Evolutionary conservation across 2,113 vertebrate species (phyloP), one percentile per base, ranked within the genome.

Genomic region (Periophthalmus modestus): DNA sequence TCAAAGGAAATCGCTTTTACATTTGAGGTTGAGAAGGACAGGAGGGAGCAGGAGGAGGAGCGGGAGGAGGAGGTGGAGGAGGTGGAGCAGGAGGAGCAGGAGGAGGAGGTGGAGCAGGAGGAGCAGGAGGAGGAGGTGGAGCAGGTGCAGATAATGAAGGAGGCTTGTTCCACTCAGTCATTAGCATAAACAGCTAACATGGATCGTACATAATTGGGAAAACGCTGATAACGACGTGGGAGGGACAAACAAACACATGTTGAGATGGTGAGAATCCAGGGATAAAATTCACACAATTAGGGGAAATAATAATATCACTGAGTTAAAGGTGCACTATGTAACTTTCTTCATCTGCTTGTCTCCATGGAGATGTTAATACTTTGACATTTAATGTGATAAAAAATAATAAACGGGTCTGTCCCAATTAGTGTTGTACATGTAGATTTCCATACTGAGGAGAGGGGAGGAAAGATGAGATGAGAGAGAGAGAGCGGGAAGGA

Each of bases 1-100:
- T 61, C 75, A 28, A 15, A 4, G 59, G 46, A 50, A 12, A 73
- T 77, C 69, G 10, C 21, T 69, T 68, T 71, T 24, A 78, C 18
- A 68, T 58, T 55, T 57, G 52, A 48, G 10, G 33, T 36, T 6
- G 23, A 28, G 52, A 28, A 28, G 28, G 3, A 28, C 48, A 18
- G 15, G 14, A 39, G 4, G 23, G 21, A 15, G 4, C 47, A 50
- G 48, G 15, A 11, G 46, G 2, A 13, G 46, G 46, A 47, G 46
- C 3, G 18, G 48, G 48, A 50, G 48, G 14, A 48, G n/a, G n/a
- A n/a, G n/a, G n/a, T n/a, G n/a, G n/a, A n/a, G n/a, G n/a, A n/a
- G n/a, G n/a, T n/a, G n/a, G n/a, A n/a, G n/a, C n/a, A n/a, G n/a
- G n/a, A n/a, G n/a, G n/a, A n/a, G n/a, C n/a, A n/a, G n/a, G n/a